A percentile compares a stretch with the other conserved stretches of the same genome.
phyloP scores from a whole-genome alignment of 2,113 vertebrate species.

The Hypanus sabinus region DNA sequence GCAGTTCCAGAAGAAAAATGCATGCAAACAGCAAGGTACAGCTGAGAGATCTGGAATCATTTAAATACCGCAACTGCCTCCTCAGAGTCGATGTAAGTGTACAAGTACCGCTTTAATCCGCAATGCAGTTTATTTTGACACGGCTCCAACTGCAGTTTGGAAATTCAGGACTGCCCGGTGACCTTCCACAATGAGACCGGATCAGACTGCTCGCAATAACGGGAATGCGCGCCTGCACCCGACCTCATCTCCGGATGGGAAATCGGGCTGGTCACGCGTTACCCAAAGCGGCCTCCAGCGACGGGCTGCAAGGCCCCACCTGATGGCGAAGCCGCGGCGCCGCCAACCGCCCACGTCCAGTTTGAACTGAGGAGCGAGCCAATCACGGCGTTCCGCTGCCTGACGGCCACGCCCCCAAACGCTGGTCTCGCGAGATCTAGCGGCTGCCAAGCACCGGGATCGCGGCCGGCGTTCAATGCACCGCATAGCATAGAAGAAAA shows the following conservation, averaged over 20 bases:
- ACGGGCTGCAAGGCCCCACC: too few species aligned
- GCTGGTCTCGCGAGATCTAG: too few species aligned
- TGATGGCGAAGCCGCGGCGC: background rate
- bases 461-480: too few species aligned
- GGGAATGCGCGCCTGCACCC: too few species aligned
- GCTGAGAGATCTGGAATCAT: background rate
- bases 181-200: background rate
- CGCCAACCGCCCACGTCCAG: background rate
- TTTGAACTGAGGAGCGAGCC: conserved; percentile 19
- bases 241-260: too few species aligned
- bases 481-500: too few species aligned
- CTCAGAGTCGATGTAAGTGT: background rate
- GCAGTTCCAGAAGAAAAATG: background rate
- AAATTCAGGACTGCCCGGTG: background rate
- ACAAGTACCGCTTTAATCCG: background rate
- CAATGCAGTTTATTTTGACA: background rate
- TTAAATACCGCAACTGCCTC: background rate
- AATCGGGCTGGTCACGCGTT: too few species aligned
- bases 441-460: too few species aligned
- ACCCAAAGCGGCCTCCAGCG: too few species aligned
- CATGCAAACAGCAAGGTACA: background rate
- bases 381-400: background rate
- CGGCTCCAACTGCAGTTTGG: background rate
- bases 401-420: background rate
- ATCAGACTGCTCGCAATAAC: background rate